Conservation (phyloP, 2,888 invertebrate species). For the Drosophila monieri region DNA sequence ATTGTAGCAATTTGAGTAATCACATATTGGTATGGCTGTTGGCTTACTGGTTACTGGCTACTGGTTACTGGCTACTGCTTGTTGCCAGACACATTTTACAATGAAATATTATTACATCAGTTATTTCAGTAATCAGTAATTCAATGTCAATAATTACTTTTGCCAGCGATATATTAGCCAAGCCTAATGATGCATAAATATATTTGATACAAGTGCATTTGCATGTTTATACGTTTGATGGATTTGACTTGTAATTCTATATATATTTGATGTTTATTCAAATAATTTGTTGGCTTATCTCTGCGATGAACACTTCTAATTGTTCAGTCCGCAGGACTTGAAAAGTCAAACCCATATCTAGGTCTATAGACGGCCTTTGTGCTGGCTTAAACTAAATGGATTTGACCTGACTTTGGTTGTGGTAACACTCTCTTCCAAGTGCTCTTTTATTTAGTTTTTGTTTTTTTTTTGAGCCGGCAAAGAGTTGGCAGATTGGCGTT, state of each 20-base stretch:
- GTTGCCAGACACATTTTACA: constrained; percentile 25
- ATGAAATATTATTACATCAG: constrained; percentile 15
- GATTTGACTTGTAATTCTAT: too few relatives aligned
- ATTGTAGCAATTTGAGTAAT: constrained; percentile 43
- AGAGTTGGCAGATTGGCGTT: constrained; percentile 54
- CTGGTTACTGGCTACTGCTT: constrained; percentile 9
- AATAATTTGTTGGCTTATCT: too few relatives aligned
- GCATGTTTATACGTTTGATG: neutral
- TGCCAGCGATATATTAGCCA: constrained; percentile 1
- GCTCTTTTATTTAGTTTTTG: constrained; percentile 1
- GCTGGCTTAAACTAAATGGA: constrained; percentile 21
- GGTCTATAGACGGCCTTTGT: constrained; percentile 3
- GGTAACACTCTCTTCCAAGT: constrained; percentile 3
- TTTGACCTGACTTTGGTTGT: too few relatives aligned
- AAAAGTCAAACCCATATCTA: constrained; percentile 4
- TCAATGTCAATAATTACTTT: constrained; percentile 26
- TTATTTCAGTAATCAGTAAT: constrained; percentile 32
- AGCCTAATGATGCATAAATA: constrained; percentile 3
- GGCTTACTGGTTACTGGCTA: constrained; percentile 8
- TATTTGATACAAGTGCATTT: neutral
- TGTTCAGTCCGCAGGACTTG: neutral
- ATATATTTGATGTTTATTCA: neutral
- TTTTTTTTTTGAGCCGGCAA: constrained; percentile 5
- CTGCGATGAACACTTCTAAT: too few relatives aligned
- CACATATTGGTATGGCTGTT: constrained; percentile 22